Percentiles rank a stretch among this genome's conserved stretches.
These are phyloP conservation scores for Propsilocerus akamusi DNA, from an alignment of 1,140 invertebrate species.

Conservation along the genomic window DNA sequence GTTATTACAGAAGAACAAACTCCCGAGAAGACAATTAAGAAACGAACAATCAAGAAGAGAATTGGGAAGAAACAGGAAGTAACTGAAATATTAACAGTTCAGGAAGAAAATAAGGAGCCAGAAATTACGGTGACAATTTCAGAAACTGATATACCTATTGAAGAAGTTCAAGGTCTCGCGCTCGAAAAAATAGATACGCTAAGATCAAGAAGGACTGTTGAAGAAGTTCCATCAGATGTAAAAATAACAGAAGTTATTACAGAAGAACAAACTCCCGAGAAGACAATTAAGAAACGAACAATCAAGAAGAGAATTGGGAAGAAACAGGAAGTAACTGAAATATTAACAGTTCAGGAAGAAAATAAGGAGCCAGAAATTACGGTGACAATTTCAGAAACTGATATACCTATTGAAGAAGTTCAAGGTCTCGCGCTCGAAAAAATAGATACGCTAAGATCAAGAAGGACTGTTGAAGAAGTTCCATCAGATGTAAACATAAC, in stretches of 20 bases:
- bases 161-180: conserved; percentile 2
- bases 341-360: conserved; percentile 15
- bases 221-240: not conserved
- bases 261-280: conserved; percentile 4
- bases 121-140: conserved; percentile 7
- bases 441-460: not conserved
- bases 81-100: conserved; percentile 19
- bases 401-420: conserved; percentile 6
- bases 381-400: conserved; percentile 5
- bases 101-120: conserved; percentile 9
- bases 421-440: not conserved
- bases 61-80: conserved; percentile 16
- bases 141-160: not conserved
- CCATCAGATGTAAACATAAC: not conserved
- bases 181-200: not conserved
- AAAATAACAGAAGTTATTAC: conserved; percentile 1
- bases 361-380: conserved; percentile 5
- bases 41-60: conserved; percentile 15
- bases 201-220: not conserved
- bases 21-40: conserved; percentile 5
- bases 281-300: conserved; percentile 8
- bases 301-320: conserved; percentile 16
- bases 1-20: conserved; percentile 7
- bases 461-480: not conserved
- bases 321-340: conserved; percentile 20